A percentile compares a stretch with the other conserved stretches of the same genome.
phyloP scores from a whole-genome alignment of 2,113 vertebrate genomes.

The Abramis brama region DNA sequence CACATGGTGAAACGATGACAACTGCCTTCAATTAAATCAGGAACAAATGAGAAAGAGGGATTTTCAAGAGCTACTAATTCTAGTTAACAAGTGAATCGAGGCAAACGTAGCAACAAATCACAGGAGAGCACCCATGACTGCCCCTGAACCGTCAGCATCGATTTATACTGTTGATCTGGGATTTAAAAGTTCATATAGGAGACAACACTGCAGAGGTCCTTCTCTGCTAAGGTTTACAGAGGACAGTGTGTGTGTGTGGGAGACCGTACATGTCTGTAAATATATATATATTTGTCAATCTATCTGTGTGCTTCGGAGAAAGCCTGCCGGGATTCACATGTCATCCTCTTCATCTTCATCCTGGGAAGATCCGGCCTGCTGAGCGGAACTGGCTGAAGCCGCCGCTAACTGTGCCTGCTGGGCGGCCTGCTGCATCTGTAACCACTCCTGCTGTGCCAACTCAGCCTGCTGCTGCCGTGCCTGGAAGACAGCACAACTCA shows the following conservation, averaged over 20 bases:
- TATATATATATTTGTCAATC: constrained; percentile 29
- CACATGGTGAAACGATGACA: constrained; percentile 19
- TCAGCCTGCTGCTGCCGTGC: constrained; percentile 98
- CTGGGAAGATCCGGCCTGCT: constrained; percentile 95
- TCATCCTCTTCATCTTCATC: constrained; percentile 98
- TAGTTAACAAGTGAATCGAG: constrained; percentile 23
- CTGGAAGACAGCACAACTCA: constrained; percentile 68
- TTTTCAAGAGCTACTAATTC: constrained; percentile 13
- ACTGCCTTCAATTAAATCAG: constrained; percentile 17
- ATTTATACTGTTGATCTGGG: constrained; percentile 47
- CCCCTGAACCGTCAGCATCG: constrained; percentile 55
- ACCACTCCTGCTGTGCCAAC: constrained; percentile 96
- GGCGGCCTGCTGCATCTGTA: constrained; percentile 99
- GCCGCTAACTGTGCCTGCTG: constrained; percentile 96
- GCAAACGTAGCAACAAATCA: constrained; percentile 15
- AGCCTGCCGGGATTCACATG: constrained; percentile 86
- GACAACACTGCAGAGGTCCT: constrained; percentile 39
- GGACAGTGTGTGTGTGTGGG: constrained; percentile 26
- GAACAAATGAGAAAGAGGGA: background rate
- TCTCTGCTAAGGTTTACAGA: constrained; percentile 43
- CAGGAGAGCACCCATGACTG: constrained; percentile 33
- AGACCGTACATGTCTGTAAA: background rate
- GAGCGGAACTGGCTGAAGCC: constrained; percentile 89
- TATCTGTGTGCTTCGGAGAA: constrained; percentile 46
- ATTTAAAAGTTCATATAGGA: constrained; percentile 36